Evolutionary conservation across 2,888 invertebrate genomes (phyloP), one percentile per base, ranked within the genome.

Genomic region (Pomacea canaliculata): DNA sequence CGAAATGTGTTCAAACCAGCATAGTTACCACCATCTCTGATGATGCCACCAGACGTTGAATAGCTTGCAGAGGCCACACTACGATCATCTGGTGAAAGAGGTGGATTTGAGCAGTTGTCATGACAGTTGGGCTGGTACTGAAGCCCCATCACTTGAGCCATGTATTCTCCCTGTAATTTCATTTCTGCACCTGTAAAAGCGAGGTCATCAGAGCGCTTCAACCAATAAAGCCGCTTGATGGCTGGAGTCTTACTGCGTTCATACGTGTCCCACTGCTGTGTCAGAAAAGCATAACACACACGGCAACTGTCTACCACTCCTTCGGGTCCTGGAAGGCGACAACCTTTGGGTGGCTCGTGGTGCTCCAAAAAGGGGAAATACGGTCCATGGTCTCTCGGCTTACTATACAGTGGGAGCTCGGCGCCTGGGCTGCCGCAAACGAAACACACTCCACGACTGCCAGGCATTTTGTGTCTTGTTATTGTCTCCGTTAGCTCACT

Each of bases 281-380:
- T 93, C 67, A 97, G 93, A 87, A 96, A 93, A 73, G 95, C 94
- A 91, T 95, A 96, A 92, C 97, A 97, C 56, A 97, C 93, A 90
- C 94, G 94, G 92, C 97, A 97, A 78, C 95, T 94, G 84, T 94
- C 93, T 63, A 96, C 94, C 27, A 86, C 82, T 8, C 91, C 92
- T 77, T 91, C 91, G 19, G 85, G 80, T 48, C 85, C 85, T 16
- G 90, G 90, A 18, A 84, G 83, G 65, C 92, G 90, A 83, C 93
- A 91, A n/a, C 95, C 95, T 76, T 93, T 92, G 0, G 97, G 97
- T 19, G 96, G 94, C 82, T 96, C 95, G 92, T 97, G 97, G 27
- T 95, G 94, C 85, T 96, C 96, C 89, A 97, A 92, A 92, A 97
- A 97, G 71, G 97, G 96, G 92, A 97, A 97, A 91, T 95, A 96